Conservation (phyloP, 1,140 invertebrate genomes). For the Cepaea nemoralis region DNA sequence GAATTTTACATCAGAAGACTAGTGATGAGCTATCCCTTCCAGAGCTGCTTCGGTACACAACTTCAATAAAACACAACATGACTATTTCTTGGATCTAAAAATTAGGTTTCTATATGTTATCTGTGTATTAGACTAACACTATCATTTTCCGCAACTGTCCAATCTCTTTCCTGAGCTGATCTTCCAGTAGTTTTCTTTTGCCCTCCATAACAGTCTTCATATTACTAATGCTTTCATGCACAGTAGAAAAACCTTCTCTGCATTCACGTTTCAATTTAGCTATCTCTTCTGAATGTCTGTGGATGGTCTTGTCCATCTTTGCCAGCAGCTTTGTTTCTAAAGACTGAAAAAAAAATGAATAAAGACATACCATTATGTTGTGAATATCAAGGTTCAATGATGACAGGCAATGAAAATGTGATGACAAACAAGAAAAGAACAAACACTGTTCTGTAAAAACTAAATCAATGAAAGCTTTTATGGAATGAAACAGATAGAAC, state of each 20-base stretch:
- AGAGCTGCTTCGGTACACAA: too few species aligned
- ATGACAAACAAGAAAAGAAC: too few species aligned
- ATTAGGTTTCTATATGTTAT: background rate
- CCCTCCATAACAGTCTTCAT: slow-evolving; percentile 69
- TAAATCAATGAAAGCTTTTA: too few species aligned
- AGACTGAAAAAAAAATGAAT: slow-evolving; percentile 50
- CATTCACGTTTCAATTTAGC: slow-evolving; percentile 66
- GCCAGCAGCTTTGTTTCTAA: slow-evolving; percentile 58
- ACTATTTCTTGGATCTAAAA: too few species aligned
- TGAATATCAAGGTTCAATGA: too few species aligned
- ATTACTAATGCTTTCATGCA: slow-evolving; percentile 70
- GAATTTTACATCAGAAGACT: too few species aligned
- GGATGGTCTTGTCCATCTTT: slow-evolving; percentile 54
- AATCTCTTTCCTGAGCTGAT: slow-evolving; percentile 69
- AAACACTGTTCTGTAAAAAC: too few species aligned
- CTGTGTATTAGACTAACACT: slow-evolving; percentile 41
- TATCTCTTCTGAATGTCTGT: slow-evolving; percentile 60
- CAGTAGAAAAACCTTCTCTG: slow-evolving; percentile 66
- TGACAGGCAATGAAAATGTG: too few species aligned
- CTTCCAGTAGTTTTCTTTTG: slow-evolving; percentile 64
- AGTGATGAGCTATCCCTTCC: too few species aligned
- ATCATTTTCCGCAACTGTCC: slow-evolving; percentile 63
- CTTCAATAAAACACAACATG: too few species aligned
- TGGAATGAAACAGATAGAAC: too few species aligned
- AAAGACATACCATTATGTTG: too few species aligned